Percentiles rank a stretch among this genome's conserved stretches.
Conservation (phyloP, 2,113 vertebrate genomes). For the Vidua macroura region DNA sequence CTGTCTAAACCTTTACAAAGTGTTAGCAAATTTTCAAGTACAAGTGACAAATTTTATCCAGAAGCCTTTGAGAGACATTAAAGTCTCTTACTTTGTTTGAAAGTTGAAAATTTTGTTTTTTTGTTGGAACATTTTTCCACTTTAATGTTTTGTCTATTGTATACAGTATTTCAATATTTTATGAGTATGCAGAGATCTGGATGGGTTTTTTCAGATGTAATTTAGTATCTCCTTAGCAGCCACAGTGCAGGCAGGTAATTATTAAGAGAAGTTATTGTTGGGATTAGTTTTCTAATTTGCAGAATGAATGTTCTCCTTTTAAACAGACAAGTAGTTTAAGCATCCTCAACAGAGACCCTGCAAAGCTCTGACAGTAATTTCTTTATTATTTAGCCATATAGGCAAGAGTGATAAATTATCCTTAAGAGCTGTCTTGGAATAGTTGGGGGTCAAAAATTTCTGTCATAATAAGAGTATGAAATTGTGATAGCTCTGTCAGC, state of each 20-base stretch:
- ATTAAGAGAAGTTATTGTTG: background rate
- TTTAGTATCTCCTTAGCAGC: background rate
- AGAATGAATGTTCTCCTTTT: background rate
- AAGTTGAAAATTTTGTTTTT: background rate
- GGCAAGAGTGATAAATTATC: background rate
- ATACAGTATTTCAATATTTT: background rate
- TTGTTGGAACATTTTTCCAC: background rate
- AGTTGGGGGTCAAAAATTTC: background rate
- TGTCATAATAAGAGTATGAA: background rate
- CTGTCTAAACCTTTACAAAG: background rate
- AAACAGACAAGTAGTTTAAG: background rate
- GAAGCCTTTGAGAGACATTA: background rate
- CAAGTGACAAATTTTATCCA: background rate
- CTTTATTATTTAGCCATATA: background rate
- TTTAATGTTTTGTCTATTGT: background rate
- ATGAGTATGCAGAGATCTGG: background rate
- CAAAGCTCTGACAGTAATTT: background rate
- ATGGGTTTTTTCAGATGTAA: background rate
- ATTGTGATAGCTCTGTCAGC: background rate
- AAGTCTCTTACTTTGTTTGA: background rate
- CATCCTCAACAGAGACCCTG: background rate
- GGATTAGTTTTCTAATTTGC: background rate
- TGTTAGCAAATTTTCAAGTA: constrained; percentile 24
- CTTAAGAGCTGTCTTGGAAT: background rate
- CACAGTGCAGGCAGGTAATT: background rate